Conservation (phyloP, 2,888 invertebrate genomes). For the Andrena marginata region DNA sequence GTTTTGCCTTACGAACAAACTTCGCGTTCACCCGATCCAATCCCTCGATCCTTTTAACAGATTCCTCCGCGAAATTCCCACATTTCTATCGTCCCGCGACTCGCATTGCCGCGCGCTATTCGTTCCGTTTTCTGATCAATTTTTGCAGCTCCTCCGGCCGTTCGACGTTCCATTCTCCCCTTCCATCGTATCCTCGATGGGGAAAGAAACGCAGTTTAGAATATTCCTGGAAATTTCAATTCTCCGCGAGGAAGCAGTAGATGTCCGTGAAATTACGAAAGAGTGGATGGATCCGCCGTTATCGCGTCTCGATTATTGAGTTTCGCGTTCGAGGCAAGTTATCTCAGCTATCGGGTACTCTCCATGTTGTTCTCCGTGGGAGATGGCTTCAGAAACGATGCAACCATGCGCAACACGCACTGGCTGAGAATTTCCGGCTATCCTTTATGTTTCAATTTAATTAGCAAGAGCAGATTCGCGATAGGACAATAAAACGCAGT, state of each 20-base stretch:
- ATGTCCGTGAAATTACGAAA: slow-evolving; percentile 23
- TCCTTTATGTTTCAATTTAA: neutral
- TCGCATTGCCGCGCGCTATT: neutral
- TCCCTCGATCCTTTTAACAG: neutral
- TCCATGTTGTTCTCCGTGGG: neutral
- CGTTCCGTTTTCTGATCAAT: slow-evolving; percentile 13
- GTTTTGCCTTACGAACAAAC: neutral
- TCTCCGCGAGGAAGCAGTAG: neutral
- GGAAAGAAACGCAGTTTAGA: slow-evolving; percentile 10
- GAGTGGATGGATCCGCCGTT: slow-evolving; percentile 20
- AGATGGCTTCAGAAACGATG: neutral
- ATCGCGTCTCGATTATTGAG: slow-evolving; percentile 12
- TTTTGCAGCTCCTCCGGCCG: neutral
- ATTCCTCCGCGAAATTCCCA: neutral
- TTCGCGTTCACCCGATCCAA: neutral
- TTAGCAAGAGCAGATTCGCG: neutral
- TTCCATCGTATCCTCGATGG: neutral
- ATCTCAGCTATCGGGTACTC: neutral
- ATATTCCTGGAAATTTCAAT: slow-evolving; percentile 59
- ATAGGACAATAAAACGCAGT: neutral
- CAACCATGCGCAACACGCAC: neutral
- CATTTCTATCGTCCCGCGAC: neutral
- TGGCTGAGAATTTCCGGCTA: neutral
- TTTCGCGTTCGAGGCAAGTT: neutral
- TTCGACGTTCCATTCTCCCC: neutral